Evolutionary conservation across 2,888 invertebrate genomes (phyloP), one percentile per base, ranked within the genome.

Genomic region (Argynnis bischoffii): DNA sequence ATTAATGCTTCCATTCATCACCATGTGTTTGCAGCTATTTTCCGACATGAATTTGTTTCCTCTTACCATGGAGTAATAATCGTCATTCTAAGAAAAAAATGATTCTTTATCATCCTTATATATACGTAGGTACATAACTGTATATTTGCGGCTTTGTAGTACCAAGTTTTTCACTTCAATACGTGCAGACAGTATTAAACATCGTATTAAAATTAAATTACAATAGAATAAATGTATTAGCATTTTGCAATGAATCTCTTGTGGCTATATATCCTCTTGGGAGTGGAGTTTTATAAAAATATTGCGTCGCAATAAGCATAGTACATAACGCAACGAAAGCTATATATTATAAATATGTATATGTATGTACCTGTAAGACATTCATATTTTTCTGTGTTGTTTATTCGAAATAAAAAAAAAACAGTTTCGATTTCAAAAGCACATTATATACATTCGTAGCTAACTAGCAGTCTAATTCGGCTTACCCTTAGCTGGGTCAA

Each of bases 61-160:
- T 76, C 92, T 89, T 69, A 89, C 90, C 91, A 92, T 89, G 26
- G 92, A 90, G 68, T 90, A 92, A 76, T 92, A 92, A 75, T 92
- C 91, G 79, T 92, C 90, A 79, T 90, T 90, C 91, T 92, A 60
- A 48, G 35, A 60, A 31, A 18, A 57, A 55, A 69, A 35, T 47
- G 59, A 53, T 47, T 47, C 5, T 47, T 57, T 59, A 15, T 59
- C 14, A 21, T 5, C 11, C 26, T 48, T 8, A 26, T 41, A 41
- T 41, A 11, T 41, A 26, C 26, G 26, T 26, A 26, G 26, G 26
- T 26, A 26, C 11, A 11, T 35, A 35, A 8, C 11, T 8, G 35
- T 35, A 11, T 35, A 11, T 35, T 35, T 35, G 35, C 11, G 11
- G 35, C 11, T 6, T 26, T n/a, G n/a, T 59, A 48, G 13, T 26